Conservation (phyloP, 2,888 invertebrate genomes). For the Entomobrya proxima region DNA sequence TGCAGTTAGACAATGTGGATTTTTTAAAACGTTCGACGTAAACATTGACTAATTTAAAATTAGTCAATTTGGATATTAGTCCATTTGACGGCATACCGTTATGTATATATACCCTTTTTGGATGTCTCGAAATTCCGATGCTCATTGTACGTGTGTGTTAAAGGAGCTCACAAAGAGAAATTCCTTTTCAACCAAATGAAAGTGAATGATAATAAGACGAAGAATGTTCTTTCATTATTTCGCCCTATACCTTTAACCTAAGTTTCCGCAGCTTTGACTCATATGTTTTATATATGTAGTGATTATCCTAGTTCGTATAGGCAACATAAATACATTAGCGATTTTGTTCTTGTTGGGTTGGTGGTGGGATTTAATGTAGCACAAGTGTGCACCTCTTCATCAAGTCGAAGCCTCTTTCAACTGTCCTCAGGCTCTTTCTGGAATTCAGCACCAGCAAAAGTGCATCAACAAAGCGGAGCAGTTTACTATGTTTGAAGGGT, state of each 20-base stretch:
- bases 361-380: slow-evolving; percentile 34
- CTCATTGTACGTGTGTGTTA: slow-evolving; percentile 6
- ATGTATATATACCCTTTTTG: not conserved
- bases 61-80: too few species aligned
- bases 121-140: not conserved
- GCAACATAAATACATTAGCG: slow-evolving; percentile 13
- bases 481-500: not conserved
- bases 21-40: too few species aligned
- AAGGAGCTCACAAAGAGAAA: slow-evolving; percentile 8
- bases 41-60: too few species aligned
- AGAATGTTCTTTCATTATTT: slow-evolving; percentile 37
- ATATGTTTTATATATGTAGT: not conserved
- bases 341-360: slow-evolving; percentile 25
- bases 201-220: slow-evolving; percentile 44
- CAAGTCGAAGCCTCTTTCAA: slow-evolving; percentile 32
- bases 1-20: too few species aligned
- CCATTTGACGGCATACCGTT: too few species aligned
- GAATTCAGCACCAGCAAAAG: slow-evolving; percentile 30
- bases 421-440: slow-evolving; percentile 46
- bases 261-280: slow-evolving; percentile 6
- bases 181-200: slow-evolving; percentile 30
- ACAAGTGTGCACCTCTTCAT: slow-evolving; percentile 46
- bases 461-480: not conserved
- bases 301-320: not conserved
- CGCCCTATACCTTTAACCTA: slow-evolving; percentile 20